Base-by-base conservation (phyloP, 1,140 invertebrate genomes). In the Eupristina koningsbergeri region DNA sequence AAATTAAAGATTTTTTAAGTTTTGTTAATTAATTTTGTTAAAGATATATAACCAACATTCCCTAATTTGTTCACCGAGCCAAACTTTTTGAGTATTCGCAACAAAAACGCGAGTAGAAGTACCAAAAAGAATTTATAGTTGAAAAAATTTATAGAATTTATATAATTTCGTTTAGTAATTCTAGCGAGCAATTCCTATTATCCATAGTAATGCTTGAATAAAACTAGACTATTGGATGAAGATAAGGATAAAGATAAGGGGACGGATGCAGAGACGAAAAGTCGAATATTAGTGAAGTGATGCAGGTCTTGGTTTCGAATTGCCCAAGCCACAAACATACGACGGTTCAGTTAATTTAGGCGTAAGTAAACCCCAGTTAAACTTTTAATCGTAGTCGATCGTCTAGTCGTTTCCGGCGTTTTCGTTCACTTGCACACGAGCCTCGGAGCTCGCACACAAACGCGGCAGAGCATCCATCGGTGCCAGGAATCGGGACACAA, bases 321-420 rank as follows among this genome's bases (percentile, higher is more conserved):
- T 69, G 50, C 9, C 83, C 73, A 36, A 29, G 41, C 71, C 83
- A n/a, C 83, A 84, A 84, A 84, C 79, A 84, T 84, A 58, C 73
- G 22, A 67, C 78, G 61, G 77, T 81, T 84, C 69, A 69, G 83
- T 81, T 80, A 84, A 84, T 84, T 84, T 81, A 84, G 79, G 73
- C 47, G 76, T 81, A 53, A 84, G 83, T 84, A 84, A 84, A 84
- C 83, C 81, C 61, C 78, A 84, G 79, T 76, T 84, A 80, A 80
- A 84, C 83, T 80, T 80, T 84, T 84, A 84, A 84, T 81, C 83
- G 83, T 69, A 75, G 61, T 81, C 78, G 77, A 76, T 77, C 61
- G 81, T 45, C 58, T 39, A 82, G 41, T 31, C 45, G 73, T 76
- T 82, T 69, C 81, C 53, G 80, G 80, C 80, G 50, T n/a, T 41